Evolutionary conservation across 2,888 invertebrate species (phyloP).

Genomic region (Cynaeus angustus): DNA sequence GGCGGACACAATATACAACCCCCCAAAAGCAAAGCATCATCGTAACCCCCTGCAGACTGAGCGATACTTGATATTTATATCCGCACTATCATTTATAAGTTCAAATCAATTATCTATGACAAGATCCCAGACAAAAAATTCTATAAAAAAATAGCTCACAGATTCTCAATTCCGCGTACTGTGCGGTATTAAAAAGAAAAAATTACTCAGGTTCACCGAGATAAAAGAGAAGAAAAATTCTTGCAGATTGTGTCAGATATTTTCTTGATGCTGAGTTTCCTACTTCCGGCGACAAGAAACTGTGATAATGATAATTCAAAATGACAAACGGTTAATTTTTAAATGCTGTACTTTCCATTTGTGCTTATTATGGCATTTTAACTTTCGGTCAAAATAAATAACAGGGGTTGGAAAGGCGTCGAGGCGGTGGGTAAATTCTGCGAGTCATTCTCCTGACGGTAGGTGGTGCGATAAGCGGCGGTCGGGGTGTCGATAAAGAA

Average conservation of each 20-base stretch:
- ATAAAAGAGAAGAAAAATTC: conserved; percentile 42
- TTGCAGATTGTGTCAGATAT: conserved; percentile 54
- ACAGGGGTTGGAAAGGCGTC: conserved; percentile 42
- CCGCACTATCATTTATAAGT: conserved; percentile 55
- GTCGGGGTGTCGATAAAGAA: conserved; percentile 65
- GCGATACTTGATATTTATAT: conserved; percentile 59
- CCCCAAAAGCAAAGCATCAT: conserved; percentile 52
- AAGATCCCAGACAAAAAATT: conserved; percentile 9
- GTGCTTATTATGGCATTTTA: conserved; percentile 47
- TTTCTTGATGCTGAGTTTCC: conserved; percentile 50
- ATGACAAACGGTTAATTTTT: conserved; percentile 59
- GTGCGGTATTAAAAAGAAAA: conserved; percentile 22
- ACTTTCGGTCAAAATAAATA: conserved; percentile 55
- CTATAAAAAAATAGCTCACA: conserved; percentile 6
- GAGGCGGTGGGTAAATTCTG: conserved; percentile 53
- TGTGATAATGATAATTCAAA: conserved; percentile 58
- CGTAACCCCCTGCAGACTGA: conserved; percentile 52
- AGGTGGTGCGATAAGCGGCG: conserved; percentile 65
- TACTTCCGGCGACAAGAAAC: conserved; percentile 50
- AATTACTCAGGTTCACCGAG: conserved; percentile 31
- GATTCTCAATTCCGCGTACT: not conserved
- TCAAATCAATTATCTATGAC: conserved; percentile 54
- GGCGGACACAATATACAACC: conserved; percentile 62
- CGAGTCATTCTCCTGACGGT: conserved; percentile 61
- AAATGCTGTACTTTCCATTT: conserved; percentile 30